Base-by-base conservation (phyloP, 2,888 invertebrate species). In the Sinopyrophorus schimmeli region DNA sequence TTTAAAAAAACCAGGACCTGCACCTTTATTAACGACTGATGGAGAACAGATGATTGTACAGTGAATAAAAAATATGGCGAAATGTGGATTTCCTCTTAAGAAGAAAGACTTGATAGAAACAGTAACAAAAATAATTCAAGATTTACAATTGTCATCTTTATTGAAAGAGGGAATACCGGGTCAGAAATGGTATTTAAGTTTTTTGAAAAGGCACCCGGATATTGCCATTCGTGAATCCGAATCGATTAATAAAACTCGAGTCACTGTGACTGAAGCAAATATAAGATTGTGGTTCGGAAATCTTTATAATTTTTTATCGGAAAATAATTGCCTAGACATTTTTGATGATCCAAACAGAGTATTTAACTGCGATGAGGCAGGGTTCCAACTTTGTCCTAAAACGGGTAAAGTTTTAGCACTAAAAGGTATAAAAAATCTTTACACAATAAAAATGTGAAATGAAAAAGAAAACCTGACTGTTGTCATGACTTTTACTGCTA, bases 361-460 rank as follows among this genome's bases (percentile, higher is more conserved):
- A 15, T 62, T 66, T 5, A 66, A 69, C 50, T 64, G 62, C 10
- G 65, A 68, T 42, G 69, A 69, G 50, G 59, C 64, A 4, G 62
- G 63, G 24, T 69, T 70, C 48, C 54, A 57, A 24, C 47, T 70
- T 5, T 66, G 67, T 48, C 55, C 54, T 9, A 54, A 56, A 28
- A 53, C 51, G 12, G 57, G 57, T 15, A 59, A 46, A n/a, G 38
- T 38, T 5, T 12, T 46, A 1, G 31, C 26, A 37, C 38, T 38
- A 6, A 3, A 30, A 6, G 46, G 38, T n/a, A 38, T 15, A 15
- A 38, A 53, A 41, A 50, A 31, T 7, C 7, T 39, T 5, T 39
- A 31, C 9, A 14, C 21, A 14, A 41, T 24, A 31, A 24, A 48
- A n/a, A 15, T 21, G 11, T 23, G 41, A 34, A 48, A 23, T 30